Conservation (phyloP, 2,797 vertebrate species). For the Hyperoplus immaculatus region DNA sequence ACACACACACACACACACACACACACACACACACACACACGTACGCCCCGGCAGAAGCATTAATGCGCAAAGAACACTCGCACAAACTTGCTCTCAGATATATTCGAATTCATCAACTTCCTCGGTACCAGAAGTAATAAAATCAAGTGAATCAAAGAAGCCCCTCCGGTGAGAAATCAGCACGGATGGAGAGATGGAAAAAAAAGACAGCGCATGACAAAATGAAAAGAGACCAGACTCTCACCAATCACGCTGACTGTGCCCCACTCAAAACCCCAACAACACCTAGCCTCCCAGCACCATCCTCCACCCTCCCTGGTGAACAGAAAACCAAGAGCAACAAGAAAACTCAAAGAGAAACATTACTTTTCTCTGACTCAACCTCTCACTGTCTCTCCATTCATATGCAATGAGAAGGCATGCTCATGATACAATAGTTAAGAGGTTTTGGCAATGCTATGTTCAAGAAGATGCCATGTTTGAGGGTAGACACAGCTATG, state of each 20-base stretch:
- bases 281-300: conserved; percentile 20
- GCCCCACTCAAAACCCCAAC: neutral
- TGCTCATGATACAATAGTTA: conserved; percentile 35
- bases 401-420: conserved; percentile 33
- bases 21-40: conserved; percentile 18
- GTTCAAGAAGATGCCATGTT: conserved; percentile 36
- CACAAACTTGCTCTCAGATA: conserved; percentile 63
- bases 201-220: conserved; percentile 64
- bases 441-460: neutral
- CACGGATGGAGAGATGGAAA: conserved; percentile 48
- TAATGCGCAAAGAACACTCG: conserved; percentile 34
- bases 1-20: conserved; percentile 29
- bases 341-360: conserved; percentile 48
- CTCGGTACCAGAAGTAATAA: conserved; percentile 74
- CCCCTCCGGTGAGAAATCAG: conserved; percentile 69
- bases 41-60: conserved; percentile 15
- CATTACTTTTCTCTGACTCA: conserved; percentile 34
- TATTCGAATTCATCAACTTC: conserved; percentile 77
- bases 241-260: conserved; percentile 44
- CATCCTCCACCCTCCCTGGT: conserved; percentile 35
- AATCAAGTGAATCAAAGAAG: conserved; percentile 73
- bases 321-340: conserved; percentile 47
- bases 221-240: conserved; percentile 66
- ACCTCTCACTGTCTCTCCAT: conserved; percentile 14
- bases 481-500: conserved; percentile 1